Evolutionary conservation across 1,140 invertebrate genomes (phyloP), one percentile per base, ranked within the genome.

Genomic region (Bathynomus jamesi): DNA sequence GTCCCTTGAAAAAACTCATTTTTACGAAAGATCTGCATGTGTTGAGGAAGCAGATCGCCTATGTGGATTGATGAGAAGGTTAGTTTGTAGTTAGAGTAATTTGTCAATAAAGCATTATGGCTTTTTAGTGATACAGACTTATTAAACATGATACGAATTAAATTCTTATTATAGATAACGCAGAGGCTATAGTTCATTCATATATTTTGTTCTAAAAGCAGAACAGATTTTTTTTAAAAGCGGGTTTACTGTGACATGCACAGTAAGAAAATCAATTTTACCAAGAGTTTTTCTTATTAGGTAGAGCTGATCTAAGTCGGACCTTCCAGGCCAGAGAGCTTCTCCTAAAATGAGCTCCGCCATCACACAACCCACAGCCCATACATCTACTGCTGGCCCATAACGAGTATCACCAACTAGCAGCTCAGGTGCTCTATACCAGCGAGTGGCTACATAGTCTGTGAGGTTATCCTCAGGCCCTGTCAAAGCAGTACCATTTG

Each of bases 361-460:
- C 81, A 96, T 92, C 0, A 99, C 95, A 83, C 95, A 98, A 24
- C 92, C 90, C 87, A 79, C 69, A 8, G 95, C 96, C 96, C 96
- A 99, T 13, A 99, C 92, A 81, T 99, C 96, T 0, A 99, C 97
- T 0, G 95, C 91, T 0, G 95, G 92, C 4, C 96, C 93, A 81
- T 99, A 99, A 80, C 95, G 90, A 2, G 94, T 97, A 81, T 99
- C 97, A 0, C 97, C 97, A 0, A 99, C 96, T 27, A 99, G 84
- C 11, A 99, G 84, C 83, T 99, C 97, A 0, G 95, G 96, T 17
- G 95, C 92, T 68, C 97, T 85, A 82, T 99, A 99, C 96, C 96
- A 99, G 28, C 97, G 85, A 5, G 97, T 99, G 2, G 97, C 97
- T 62, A 99, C 97, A 82, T 99, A 99, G 83, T 99, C 97, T 53